Evolutionary conservation across 2,797 vertebrate species (phyloP).

Genomic region (Rhinogobio ventralis): DNA sequence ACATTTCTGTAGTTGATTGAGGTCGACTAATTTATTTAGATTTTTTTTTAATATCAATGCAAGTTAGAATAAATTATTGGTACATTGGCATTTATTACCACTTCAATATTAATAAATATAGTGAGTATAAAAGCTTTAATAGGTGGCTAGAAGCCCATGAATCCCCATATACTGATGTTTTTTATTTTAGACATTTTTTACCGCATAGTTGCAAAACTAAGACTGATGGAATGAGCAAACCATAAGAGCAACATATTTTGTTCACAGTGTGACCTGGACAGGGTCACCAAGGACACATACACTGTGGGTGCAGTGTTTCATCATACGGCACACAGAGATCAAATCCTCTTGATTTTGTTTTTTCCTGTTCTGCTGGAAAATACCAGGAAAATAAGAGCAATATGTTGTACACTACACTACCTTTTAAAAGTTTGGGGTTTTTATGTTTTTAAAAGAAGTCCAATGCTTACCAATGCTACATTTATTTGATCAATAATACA

Average conservation of each 20-base stretch:
- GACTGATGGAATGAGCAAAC: slow-evolving; percentile 30
- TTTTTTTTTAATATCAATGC: not conserved
- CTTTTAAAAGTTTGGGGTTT: not conserved
- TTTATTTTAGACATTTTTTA: not conserved
- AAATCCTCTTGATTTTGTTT: not conserved
- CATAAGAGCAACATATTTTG: slow-evolving; percentile 29
- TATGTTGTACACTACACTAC: not conserved
- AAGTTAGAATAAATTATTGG: not conserved
- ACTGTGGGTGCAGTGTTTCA: slow-evolving; percentile 27
- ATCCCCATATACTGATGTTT: not conserved
- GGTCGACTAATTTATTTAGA: not conserved
- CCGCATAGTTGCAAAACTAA: not conserved
- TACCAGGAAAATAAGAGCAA: not conserved
- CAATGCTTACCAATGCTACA: not conserved
- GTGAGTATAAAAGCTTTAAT: slow-evolving; percentile 3
- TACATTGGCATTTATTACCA: not conserved
- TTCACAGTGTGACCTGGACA: slow-evolving; percentile 40
- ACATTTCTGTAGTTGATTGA: not conserved
- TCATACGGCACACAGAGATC: slow-evolving; percentile 43
- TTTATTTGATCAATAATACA: not conserved
- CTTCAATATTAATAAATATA: not conserved
- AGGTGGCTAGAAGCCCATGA: not conserved
- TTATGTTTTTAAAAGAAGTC: not conserved
- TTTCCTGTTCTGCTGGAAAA: slow-evolving; percentile 32
- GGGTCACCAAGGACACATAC: slow-evolving; percentile 31